These are phyloP conservation scores for Petrosia ficiformis DNA, from an alignment of 37 sponge, comb jelly and placozoan genomes.

Conservation along the genomic window DNA sequence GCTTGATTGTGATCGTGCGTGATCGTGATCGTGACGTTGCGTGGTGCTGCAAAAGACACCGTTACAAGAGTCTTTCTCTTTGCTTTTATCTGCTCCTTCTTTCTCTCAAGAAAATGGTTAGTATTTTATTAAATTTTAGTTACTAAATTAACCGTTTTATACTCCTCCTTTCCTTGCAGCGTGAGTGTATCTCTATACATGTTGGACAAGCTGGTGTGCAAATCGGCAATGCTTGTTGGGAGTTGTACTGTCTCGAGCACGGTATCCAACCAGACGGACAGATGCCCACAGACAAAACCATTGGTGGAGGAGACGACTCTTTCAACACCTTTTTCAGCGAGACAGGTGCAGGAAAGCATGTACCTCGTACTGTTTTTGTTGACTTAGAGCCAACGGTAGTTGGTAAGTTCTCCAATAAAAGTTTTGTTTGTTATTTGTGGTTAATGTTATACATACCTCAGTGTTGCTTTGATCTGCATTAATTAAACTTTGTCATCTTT, in stretches of 20 bases:
- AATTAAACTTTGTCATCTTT: too few relatives aligned
- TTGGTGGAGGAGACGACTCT: slow-evolving; percentile 95
- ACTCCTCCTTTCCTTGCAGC: slow-evolving; percentile 56
- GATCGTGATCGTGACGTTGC: too few relatives aligned
- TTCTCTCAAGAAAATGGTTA: too few relatives aligned
- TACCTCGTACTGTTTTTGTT: slow-evolving; percentile 93
- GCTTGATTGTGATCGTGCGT: too few relatives aligned
- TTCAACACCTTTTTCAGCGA: slow-evolving; percentile 98
- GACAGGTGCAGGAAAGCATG: slow-evolving; percentile 92
- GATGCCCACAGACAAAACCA: slow-evolving; percentile 94
- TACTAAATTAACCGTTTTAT: too few relatives aligned
- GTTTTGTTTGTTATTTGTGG: too few relatives aligned
- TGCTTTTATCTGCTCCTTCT: too few relatives aligned
- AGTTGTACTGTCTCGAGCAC: slow-evolving; percentile 96
- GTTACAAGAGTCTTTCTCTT: too few relatives aligned
- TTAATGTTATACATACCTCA: too few relatives aligned
- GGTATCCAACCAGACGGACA: slow-evolving; percentile 96
- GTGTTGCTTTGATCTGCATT: background rate
- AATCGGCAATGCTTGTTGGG: slow-evolving; percentile 99
- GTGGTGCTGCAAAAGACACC: too few relatives aligned
- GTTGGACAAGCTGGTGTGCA: slow-evolving; percentile 98
- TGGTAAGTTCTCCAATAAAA: slow-evolving; percentile 49
- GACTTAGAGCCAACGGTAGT: slow-evolving; percentile 98
- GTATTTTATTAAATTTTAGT: too few relatives aligned
- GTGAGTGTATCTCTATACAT: slow-evolving; percentile 94